Evolutionary conservation across 2,113 vertebrate species (phyloP), one percentile per base, ranked within the genome.

Genomic region (Kryptolebias marmoratus): DNA sequence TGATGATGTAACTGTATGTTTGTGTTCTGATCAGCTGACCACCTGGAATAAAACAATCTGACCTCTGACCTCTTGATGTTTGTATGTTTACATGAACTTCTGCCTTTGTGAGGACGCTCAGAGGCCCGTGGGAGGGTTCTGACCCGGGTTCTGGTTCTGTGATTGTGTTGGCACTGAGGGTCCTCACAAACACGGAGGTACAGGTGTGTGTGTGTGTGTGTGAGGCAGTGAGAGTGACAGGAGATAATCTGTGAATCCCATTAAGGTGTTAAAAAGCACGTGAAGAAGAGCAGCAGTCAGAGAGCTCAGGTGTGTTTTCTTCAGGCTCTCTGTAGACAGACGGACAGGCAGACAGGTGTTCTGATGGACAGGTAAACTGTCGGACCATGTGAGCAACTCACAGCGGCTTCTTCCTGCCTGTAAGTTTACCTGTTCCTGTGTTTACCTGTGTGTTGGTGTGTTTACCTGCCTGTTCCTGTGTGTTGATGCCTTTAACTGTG

Each of bases 231-330:
- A 32, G 81, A 61, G 64, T 77, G 60, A n/a, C 65, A 73, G 79
- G 42, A 77, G 64, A 72, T 84, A 60, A 87, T 82, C 85, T 71
- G 32, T 55, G 79, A 80, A 87, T 66, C 11, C 39, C 7, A 56
- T 89, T 84, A 86, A 82, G 83, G 85, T 69, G 27, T 86, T 87
- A 75, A 73, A 75, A 9, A 7, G 42, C 63, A 68, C 14, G 36
- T 58, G 15, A 81, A 27, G 57, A 49, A 47, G n/a, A 36, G 27
- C 47, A 75, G n/a, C 1, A 30, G 66, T n/a, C 42, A 57, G 28
- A 9, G 16, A 22, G 44, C n/a, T 61, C 60, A 64, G 69, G 72
- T 73, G 54, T 42, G 27, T 71, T 11, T 22, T 18, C 1, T 1
- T 18, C 1, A 1, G 64, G 22, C 77, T 76, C 32, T n/a, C 56